Conservation (phyloP, 2,113 vertebrate genomes). For the Mastomys coucha region DNA sequence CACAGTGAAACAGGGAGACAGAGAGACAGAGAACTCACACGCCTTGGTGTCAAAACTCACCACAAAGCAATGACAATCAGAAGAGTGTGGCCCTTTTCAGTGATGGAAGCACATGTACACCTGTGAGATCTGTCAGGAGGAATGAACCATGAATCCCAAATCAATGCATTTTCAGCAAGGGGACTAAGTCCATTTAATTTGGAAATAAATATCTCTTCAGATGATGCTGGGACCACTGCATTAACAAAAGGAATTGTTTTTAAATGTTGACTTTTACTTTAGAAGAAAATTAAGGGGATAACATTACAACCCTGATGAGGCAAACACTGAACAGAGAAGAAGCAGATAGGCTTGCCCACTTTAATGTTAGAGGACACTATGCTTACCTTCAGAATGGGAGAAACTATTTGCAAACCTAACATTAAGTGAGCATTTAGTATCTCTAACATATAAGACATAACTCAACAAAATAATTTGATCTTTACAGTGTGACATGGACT, state of each 20-base stretch:
- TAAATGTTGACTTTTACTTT: background rate
- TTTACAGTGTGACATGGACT: background rate
- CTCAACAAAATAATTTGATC: background rate
- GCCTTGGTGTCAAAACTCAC: background rate
- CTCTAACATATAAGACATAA: background rate
- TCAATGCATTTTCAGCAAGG: background rate
- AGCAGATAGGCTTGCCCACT: background rate
- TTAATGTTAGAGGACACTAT: background rate
- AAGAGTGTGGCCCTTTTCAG: background rate
- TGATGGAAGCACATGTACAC: background rate
- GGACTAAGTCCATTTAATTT: background rate
- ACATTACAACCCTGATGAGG: background rate
- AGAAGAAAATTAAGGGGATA: background rate
- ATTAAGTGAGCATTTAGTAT: background rate
- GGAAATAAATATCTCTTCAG: background rate
- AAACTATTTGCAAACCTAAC: background rate
- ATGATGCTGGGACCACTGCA: background rate
- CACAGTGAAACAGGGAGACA: too few relatives aligned
- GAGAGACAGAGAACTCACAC: background rate
- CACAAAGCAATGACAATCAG: background rate
- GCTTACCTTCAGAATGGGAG: background rate
- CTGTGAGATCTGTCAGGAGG: background rate
- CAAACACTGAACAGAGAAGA: background rate
- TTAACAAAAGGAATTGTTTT: background rate
- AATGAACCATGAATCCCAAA: background rate